A percentile compares a stretch with the other conserved stretches of the same genome.
Conservation (phyloP, 1,140 invertebrate species). For the Ceratosolen fusciceps region DNA sequence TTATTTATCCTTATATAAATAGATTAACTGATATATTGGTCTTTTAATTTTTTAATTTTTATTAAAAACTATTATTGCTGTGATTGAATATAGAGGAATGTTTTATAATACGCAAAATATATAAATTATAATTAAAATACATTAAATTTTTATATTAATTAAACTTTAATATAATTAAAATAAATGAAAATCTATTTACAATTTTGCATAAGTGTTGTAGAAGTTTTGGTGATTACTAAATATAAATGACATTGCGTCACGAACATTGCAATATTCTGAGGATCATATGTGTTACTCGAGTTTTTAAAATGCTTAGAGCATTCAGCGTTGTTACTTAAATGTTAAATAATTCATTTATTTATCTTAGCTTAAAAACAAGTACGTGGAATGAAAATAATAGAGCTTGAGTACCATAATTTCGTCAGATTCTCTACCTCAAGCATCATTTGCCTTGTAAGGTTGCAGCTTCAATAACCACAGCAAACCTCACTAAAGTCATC, state of each 20-base stretch:
- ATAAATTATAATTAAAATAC: too few relatives aligned
- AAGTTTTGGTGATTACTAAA: slow-evolving; percentile 1
- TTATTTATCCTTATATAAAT: too few relatives aligned
- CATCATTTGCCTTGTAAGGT: slow-evolving; percentile 21
- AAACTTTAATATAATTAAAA: too few relatives aligned
- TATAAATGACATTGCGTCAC: slow-evolving; percentile 8
- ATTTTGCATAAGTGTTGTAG: not conserved
- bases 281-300: not conserved
- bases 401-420: slow-evolving; percentile 53
- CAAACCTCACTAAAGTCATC: not conserved
- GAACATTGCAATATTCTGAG: slow-evolving; percentile 1
- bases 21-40: too few relatives aligned
- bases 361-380: slow-evolving; percentile 48
- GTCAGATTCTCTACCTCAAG: slow-evolving; percentile 24
- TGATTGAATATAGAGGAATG: too few relatives aligned
- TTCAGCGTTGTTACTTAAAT: slow-evolving; percentile 42
- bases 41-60: too few relatives aligned
- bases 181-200: too few relatives aligned
- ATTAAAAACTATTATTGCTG: too few relatives aligned
- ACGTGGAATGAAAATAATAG: slow-evolving; percentile 54
- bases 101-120: too few relatives aligned
- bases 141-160: too few relatives aligned
- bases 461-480: slow-evolving; percentile 9
- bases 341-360: slow-evolving; percentile 62
- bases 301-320: slow-evolving; percentile 13